Conservation (phyloP, 2,113 vertebrate genomes). For the Rhea pennata region DNA sequence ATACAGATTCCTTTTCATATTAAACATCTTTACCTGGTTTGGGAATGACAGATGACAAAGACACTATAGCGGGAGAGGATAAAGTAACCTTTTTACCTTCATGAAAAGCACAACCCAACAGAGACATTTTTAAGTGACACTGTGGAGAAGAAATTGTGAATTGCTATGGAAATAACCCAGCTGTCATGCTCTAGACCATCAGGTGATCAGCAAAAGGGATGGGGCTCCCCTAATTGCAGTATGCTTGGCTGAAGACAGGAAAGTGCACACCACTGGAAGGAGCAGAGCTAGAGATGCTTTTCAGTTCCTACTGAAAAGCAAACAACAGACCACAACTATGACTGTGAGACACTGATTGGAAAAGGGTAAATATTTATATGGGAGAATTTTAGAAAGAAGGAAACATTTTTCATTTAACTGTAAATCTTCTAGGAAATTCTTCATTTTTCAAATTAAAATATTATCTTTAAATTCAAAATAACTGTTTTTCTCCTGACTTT, state of each 20-base stretch:
- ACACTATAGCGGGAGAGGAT: neutral
- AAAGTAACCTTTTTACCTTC: neutral
- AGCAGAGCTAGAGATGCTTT: rapidly evolving
- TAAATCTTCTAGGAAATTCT: conserved; percentile 42
- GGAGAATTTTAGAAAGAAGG: conserved; percentile 12
- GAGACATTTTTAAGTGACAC: neutral
- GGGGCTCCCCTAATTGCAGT: too few relatives aligned
- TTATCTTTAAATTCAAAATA: conserved; percentile 43
- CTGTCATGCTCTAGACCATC: neutral
- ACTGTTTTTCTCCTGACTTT: conserved; percentile 19
- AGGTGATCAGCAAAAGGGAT: neutral
- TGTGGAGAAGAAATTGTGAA: neutral
- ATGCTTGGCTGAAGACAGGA: neutral
- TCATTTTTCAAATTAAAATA: conserved; percentile 20
- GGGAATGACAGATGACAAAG: neutral
- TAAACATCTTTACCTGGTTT: neutral
- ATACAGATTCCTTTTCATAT: neutral
- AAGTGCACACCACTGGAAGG: neutral
- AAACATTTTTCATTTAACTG: neutral
- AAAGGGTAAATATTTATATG: neutral
- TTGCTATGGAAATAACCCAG: neutral
- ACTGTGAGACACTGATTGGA: neutral
- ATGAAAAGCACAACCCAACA: neutral
- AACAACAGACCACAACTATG: rapidly evolving
- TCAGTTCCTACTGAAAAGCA: neutral